phyloP scores from a whole-genome alignment of 2,113 vertebrate genomes.

The Monarcha castaneiventris region DNA sequence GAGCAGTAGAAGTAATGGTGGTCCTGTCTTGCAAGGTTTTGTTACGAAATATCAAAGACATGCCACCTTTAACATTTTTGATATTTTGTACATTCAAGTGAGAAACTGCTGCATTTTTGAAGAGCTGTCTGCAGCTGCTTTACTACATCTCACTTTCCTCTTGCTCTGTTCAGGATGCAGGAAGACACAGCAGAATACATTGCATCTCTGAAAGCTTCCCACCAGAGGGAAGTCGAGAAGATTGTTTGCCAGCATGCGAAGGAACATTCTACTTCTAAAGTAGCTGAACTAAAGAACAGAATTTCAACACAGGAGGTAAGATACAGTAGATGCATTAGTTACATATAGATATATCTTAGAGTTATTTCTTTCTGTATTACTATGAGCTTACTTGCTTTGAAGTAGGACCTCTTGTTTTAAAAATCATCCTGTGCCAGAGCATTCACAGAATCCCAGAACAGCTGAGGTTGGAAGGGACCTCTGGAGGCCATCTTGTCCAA shows the following conservation, averaged over 20 bases:
- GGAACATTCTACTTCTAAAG: slow-evolving; percentile 85
- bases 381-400: background rate
- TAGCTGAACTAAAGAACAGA: slow-evolving; percentile 82
- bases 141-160: background rate
- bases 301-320: slow-evolving; percentile 86
- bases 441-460: background rate
- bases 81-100: background rate
- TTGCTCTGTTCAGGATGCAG: slow-evolving; percentile 71
- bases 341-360: background rate
- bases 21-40: background rate
- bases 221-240: slow-evolving; percentile 79
- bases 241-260: slow-evolving; percentile 80
- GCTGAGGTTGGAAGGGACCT: background rate
- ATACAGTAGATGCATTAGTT: background rate
- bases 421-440: background rate
- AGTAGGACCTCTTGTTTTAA: background rate
- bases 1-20: background rate
- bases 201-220: slow-evolving; percentile 76
- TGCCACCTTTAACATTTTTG: background rate
- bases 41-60: background rate
- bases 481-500: background rate
- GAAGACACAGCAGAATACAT: slow-evolving; percentile 74
- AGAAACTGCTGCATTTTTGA: background rate
- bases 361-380: background rate
- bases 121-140: background rate